Conservation (phyloP, 2,888 invertebrate species). For the Cheilosia vulpina region DNA sequence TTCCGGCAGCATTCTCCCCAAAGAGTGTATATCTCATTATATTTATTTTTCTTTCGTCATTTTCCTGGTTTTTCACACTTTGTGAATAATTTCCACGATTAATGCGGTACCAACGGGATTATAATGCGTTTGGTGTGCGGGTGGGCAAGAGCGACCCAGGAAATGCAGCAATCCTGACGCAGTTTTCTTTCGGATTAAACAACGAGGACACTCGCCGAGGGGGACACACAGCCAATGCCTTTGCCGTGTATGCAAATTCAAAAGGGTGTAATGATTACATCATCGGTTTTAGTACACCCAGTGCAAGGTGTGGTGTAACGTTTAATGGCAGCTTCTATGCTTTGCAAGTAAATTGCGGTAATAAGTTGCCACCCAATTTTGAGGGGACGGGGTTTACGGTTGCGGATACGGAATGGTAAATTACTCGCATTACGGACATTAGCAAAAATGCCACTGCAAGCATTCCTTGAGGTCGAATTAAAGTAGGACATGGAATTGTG, state of each 20-base stretch:
- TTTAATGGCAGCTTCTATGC: constrained; percentile 28
- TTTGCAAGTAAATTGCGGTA: constrained; percentile 59
- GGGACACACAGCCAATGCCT: constrained; percentile 10
- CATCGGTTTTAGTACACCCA: constrained; percentile 45
- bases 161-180: constrained; percentile 65
- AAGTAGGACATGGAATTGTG: constrained; percentile 35
- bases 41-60: background rate
- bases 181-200: constrained; percentile 54
- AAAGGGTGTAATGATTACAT: constrained; percentile 71
- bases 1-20: constrained; percentile 49
- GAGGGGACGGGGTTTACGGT: background rate
- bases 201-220: constrained; percentile 20
- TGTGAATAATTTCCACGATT: constrained; percentile 69
- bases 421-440: constrained; percentile 53
- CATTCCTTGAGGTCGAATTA: constrained; percentile 44
- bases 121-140: constrained; percentile 47
- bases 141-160: constrained; percentile 9
- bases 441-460: constrained; percentile 53
- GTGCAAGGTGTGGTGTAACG: constrained; percentile 50
- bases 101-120: constrained; percentile 52
- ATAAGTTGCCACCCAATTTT: constrained; percentile 62
- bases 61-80: constrained; percentile 56
- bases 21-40: constrained; percentile 65
- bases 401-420: constrained; percentile 24
- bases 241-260: constrained; percentile 56